phyloP scores from a whole-genome alignment of 2,797 vertebrate species.

The Carapus acus region DNA sequence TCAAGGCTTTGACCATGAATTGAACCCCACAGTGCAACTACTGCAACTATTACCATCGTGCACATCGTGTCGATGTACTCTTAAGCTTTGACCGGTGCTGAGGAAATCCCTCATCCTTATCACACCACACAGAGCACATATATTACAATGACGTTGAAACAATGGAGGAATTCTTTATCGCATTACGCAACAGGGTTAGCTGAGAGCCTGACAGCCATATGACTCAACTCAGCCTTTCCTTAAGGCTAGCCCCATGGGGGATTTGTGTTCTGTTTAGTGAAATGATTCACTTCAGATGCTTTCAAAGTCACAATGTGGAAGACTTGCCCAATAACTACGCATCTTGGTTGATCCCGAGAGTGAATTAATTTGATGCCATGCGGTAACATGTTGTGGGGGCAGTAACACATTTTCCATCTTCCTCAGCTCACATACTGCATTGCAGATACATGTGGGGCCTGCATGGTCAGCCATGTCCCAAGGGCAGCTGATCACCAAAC shows the following conservation, averaged over 20 bases:
- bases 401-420: conserved; percentile 6
- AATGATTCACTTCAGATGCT: conserved; percentile 45
- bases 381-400: conserved; percentile 21
- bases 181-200: conserved; percentile 24
- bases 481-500: conserved; percentile 14
- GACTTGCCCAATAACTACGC: conserved; percentile 32
- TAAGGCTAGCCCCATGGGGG: conserved; percentile 24
- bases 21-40: too few relatives aligned
- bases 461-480: conserved; percentile 10
- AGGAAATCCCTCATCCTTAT: conserved; percentile 21
- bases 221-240: conserved; percentile 26
- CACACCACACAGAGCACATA: conserved; percentile 1
- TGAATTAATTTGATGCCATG: conserved; percentile 22
- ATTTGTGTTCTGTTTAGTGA: conserved; percentile 34
- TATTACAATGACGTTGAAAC: conserved; percentile 21
- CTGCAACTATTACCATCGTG: not conserved
- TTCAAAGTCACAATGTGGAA: conserved; percentile 25
- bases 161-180: conserved; percentile 32
- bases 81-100: conserved; percentile 8
- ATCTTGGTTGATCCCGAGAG: conserved; percentile 40
- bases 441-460: not conserved
- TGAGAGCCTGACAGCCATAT: conserved; percentile 14
- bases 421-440: conserved; percentile 9
- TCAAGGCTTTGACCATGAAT: not conserved
- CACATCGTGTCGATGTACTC: not conserved